Conservation (phyloP, 92 coral and sea anemone species). For the Porites lobata region DNA sequence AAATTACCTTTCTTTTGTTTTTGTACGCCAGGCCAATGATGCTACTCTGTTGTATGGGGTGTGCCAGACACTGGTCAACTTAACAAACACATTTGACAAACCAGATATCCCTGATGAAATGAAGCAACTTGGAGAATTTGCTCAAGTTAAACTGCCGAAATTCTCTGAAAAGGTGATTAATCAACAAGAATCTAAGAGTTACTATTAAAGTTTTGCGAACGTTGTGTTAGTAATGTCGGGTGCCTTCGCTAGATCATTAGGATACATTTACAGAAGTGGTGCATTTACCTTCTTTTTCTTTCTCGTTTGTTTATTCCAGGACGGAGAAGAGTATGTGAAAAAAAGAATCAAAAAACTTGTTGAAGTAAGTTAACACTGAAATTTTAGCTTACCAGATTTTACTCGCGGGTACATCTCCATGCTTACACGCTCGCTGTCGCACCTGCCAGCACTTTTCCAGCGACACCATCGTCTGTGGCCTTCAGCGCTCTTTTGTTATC, state of each 20-base stretch:
- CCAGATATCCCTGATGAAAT: slow-evolving; percentile 94
- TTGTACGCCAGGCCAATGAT: slow-evolving; percentile 72
- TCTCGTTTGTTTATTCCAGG: slow-evolving; percentile 52
- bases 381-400: too few species aligned
- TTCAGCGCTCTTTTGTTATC: too few species aligned
- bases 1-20: background rate
- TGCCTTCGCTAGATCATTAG: too few species aligned
- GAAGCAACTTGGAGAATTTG: slow-evolving; percentile 96
- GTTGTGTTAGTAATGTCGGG: too few species aligned
- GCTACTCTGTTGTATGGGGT: slow-evolving; percentile 94
- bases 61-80: slow-evolving; percentile 95
- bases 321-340: slow-evolving; percentile 89
- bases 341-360: slow-evolving; percentile 84
- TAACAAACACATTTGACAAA: slow-evolving; percentile 95
- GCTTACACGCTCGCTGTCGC: too few species aligned
- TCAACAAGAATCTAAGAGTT: too few species aligned
- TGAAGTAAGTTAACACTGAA: slow-evolving; percentile 56
- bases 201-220: too few species aligned
- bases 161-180: slow-evolving; percentile 88
- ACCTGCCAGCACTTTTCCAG: too few species aligned
- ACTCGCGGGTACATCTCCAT: too few species aligned
- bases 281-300: background rate
- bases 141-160: slow-evolving; percentile 88
- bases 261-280: background rate
- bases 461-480: too few species aligned